A percentile compares a stretch with the other conserved stretches of the same genome.
These are phyloP conservation scores for Aptenodytes forsteri DNA, from an alignment of 2,113 vertebrate species.

Conservation along the genomic window DNA sequence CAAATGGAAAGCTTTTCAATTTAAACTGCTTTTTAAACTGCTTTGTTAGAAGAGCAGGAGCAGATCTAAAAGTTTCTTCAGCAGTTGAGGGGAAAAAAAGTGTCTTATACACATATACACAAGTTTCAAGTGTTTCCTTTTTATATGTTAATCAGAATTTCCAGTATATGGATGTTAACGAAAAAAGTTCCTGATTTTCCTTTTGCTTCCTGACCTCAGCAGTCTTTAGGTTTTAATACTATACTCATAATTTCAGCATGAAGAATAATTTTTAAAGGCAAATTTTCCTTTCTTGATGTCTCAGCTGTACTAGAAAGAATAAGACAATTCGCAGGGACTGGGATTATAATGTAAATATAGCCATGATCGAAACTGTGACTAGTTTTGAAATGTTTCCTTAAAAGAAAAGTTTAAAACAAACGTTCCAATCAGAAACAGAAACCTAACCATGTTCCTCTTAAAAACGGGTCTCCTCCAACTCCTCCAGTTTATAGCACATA, in stretches of 20 bases:
- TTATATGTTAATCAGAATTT: conserved; percentile 31
- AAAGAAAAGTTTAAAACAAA: conserved; percentile 30
- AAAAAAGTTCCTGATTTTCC: not conserved
- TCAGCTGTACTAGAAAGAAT: not conserved
- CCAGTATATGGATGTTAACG: not conserved
- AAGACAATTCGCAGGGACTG: not conserved
- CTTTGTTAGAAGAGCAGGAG: not conserved
- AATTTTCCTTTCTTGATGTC: not conserved
- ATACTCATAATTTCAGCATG: not conserved
- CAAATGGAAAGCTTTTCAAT: conserved; percentile 10
- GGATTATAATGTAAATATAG: not conserved
- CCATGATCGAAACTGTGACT: not conserved
- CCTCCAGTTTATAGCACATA: conserved; percentile 51
- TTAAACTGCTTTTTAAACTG: not conserved
- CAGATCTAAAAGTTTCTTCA: not conserved
- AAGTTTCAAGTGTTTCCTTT: conserved; percentile 21
- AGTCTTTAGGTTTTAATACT: not conserved
- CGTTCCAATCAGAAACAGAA: conserved; percentile 42
- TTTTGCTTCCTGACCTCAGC: not conserved
- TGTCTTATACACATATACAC: not conserved
- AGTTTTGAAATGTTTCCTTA: not conserved
- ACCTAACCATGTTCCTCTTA: conserved; percentile 14
- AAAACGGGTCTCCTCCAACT: conserved; percentile 28
- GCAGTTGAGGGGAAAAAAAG: not conserved
- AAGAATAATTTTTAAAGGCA: not conserved